Conservation (phyloP, 2,113 vertebrate genomes). For the Grammomys dolichurus region DNA sequence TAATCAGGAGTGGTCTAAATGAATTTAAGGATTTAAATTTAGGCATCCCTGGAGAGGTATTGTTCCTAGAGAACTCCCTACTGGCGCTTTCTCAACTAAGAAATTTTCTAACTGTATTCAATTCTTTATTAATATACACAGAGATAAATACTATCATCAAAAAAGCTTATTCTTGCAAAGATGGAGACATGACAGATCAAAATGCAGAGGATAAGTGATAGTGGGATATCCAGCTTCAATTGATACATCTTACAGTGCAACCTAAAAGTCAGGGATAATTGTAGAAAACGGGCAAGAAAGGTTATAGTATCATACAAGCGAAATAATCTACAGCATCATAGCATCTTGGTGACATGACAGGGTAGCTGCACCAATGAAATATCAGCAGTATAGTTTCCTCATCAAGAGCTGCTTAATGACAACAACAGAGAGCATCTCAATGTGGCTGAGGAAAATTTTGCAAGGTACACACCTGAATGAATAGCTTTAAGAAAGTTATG, state of each 20-base stretch:
- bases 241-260: neutral
- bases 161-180: neutral
- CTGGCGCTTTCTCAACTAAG: neutral
- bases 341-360: neutral
- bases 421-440: neutral
- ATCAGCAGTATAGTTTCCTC: neutral
- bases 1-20: neutral
- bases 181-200: neutral
- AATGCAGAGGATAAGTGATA: neutral
- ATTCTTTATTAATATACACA: neutral
- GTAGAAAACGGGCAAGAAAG: neutral
- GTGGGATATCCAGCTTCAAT: neutral
- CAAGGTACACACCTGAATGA: neutral
- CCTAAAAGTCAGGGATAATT: neutral
- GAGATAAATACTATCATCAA: neutral
- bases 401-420: neutral
- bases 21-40: neutral
- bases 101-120: neutral
- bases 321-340: neutral
- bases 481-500: neutral
- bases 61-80: neutral
- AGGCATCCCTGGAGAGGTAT: neutral
- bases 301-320: neutral
- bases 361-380: neutral
- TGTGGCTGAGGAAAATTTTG: neutral